Evolutionary conservation across 53 echinoderm and acorn worm genomes (phyloP).

Genomic region (Temnopleurus reevesii): DNA sequence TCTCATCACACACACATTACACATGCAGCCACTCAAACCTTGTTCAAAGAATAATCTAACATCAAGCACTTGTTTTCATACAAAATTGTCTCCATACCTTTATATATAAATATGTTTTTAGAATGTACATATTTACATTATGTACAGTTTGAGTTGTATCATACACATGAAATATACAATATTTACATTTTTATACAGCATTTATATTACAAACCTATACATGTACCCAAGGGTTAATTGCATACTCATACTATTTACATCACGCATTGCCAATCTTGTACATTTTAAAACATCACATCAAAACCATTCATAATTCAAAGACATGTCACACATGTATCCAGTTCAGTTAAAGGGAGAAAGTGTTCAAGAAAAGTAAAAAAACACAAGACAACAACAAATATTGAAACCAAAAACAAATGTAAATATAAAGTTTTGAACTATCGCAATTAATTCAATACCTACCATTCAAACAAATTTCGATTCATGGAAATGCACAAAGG

Average conservation of each 20-base stretch:
- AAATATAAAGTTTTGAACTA: background rate
- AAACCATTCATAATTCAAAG: background rate
- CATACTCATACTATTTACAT: background rate
- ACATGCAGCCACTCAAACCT: background rate
- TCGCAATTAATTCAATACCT: background rate
- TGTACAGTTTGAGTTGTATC: conserved; percentile 8
- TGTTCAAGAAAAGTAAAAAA: background rate
- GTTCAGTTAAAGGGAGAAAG: background rate
- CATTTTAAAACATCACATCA: background rate
- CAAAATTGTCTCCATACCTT: background rate
- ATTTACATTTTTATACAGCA: background rate
- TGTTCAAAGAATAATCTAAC: background rate
- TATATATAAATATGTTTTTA: background rate
- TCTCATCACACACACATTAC: background rate
- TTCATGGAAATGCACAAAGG: background rate
- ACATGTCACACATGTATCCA: background rate
- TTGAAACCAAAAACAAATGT: background rate
- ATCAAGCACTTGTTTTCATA: background rate
- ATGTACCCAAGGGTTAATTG: background rate
- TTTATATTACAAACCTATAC: background rate
- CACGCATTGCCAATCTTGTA: background rate
- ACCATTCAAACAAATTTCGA: background rate
- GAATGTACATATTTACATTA: conserved; percentile 4
- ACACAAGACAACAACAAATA: background rate
- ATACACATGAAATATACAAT: conserved; percentile 2